These are phyloP conservation scores for Oenanthe oenanthe DNA, from an alignment of 2,113 vertebrate species.

Conservation along the genomic window DNA sequence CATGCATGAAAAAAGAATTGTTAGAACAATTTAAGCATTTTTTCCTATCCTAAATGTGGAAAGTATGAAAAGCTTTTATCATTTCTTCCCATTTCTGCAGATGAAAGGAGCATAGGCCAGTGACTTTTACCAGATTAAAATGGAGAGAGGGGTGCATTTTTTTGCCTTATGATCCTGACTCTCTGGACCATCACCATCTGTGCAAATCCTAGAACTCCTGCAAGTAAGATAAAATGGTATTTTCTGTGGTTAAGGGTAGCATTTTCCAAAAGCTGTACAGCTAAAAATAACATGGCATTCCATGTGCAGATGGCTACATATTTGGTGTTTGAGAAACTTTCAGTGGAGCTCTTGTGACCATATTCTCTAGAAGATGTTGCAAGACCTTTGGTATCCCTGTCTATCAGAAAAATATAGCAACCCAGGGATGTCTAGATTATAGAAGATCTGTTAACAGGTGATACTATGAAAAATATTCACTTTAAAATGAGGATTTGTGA, in stretches of 20 bases:
- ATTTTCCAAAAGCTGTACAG: background rate
- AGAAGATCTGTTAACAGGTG: background rate
- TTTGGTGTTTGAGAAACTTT: background rate
- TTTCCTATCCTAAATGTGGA: background rate
- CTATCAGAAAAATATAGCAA: background rate
- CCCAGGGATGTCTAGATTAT: background rate
- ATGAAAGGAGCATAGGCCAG: background rate
- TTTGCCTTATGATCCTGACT: background rate
- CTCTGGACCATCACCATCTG: background rate
- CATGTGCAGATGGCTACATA: background rate
- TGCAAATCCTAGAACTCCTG: background rate
- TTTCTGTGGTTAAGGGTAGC: background rate
- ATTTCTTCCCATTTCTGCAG: background rate
- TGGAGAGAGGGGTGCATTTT: background rate
- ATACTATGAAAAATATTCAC: background rate
- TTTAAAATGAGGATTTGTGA: background rate
- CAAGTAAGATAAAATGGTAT: background rate
- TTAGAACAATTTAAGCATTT: background rate
- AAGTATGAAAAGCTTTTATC: background rate
- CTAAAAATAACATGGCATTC: background rate
- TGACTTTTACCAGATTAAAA: background rate
- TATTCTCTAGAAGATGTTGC: background rate
- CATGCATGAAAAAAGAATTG: background rate
- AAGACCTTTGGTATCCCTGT: background rate
- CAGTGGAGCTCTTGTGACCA: background rate